Percentiles rank a stretch among this genome's conserved stretches.
These are phyloP conservation scores for Pterophyllum scalare DNA, from an alignment of 2,113 vertebrate genomes.

Conservation along the genomic window DNA sequence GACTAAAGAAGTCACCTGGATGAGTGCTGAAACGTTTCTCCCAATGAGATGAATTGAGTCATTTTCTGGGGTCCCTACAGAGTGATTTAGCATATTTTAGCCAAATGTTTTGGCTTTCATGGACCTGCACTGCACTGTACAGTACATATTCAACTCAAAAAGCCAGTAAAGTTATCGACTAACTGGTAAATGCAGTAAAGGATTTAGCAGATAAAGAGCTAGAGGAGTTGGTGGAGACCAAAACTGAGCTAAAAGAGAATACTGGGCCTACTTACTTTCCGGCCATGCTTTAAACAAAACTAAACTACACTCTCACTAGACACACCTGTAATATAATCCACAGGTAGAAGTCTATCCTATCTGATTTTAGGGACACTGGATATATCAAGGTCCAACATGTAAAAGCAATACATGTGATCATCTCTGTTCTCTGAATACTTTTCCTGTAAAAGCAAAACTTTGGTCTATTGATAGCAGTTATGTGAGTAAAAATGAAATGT, in stretches of 20 bases:
- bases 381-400: background rate
- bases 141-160: too few relatives aligned
- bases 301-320: background rate
- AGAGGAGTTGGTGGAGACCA: background rate
- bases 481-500: too few relatives aligned
- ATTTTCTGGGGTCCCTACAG: background rate
- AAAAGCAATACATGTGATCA: too few relatives aligned
- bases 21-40: background rate
- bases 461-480: too few relatives aligned
- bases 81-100: background rate
- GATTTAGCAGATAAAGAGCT: background rate
- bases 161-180: background rate
- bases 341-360: background rate
- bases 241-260: background rate
- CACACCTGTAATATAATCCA: background rate
- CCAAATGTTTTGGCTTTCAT: background rate
- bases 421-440: too few relatives aligned
- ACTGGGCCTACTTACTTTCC: background rate
- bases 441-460: too few relatives aligned
- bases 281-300: background rate
- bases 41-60: background rate
- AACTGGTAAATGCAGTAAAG: background rate
- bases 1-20: background rate
- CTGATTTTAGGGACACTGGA: background rate
- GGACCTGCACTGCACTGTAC: accelerated